Evolutionary conservation across 2,797 vertebrate species (phyloP), one percentile per base, ranked within the genome.

Genomic region (Hemitrygon akajei): DNA sequence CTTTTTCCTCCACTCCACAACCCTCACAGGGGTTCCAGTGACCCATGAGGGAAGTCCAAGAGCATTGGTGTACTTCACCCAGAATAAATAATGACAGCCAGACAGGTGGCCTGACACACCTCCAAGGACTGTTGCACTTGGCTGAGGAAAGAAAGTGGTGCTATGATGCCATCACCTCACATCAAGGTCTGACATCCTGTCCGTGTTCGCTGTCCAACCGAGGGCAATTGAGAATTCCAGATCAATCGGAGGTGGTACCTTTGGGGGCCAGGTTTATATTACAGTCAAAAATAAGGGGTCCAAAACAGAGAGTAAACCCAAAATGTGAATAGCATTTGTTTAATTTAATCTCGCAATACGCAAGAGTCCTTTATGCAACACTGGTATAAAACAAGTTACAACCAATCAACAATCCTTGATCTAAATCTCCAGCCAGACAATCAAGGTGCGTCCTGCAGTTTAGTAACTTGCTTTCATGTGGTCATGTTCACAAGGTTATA

Each of bases 281-380:
- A 7, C 7, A 27, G 22, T 27, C 73, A 76, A 79, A 18, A 34
- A 77, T 4, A 77, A 30, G 6, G 69, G 60, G 37, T 11, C 27
- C 75, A 75, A 71, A 56, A 73, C 63, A 14, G 94, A 93, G 93
- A n/a, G 84, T 30, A 18, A n/a, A 87, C 84, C 63, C 9, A 11
- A 87, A 63, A 14, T 18, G 30, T 20, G 16, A 87, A n/a, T 87
- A 79, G 12, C 34, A 16, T 66, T 63, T 66, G 27, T 87, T 87
- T 87, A 86, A 86, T 86, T 60, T 86, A n/a, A 87, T 66, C 60
- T 87, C 18, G 58, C 58, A n/a, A 60, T 11, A 16, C 82, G 60
- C 56, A 60, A 66, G 79, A 81, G 18, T 84, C 9, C 22, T 27
- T 56, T 58, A 84, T 84, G 10, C 47, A 84, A 84, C 56, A 58